These are phyloP conservation scores for Gisinianus flammeolus DNA, from an alignment of 2,888 invertebrate genomes.

Conservation along the genomic window DNA sequence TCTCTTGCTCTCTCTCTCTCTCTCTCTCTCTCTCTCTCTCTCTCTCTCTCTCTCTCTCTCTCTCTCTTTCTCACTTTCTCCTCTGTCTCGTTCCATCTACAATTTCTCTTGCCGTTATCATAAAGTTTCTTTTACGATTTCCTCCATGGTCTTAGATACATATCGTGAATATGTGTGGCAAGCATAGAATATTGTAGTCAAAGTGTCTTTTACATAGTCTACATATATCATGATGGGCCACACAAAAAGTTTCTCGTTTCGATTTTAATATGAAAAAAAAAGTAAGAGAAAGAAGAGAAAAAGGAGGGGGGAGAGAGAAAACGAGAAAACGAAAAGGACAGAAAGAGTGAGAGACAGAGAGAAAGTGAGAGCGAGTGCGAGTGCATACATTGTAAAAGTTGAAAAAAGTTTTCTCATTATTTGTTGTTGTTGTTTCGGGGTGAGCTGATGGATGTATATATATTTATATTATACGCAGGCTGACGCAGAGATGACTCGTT, in stretches of 20 bases:
- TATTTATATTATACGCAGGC: constrained; percentile 18
- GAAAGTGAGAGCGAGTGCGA: neutral
- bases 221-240: neutral
- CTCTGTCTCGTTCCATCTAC: neutral
- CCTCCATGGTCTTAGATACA: neutral
- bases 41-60: too few relatives aligned
- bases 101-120: neutral
- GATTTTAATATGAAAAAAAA: constrained; percentile 24
- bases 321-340: neutral
- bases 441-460: neutral
- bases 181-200: neutral
- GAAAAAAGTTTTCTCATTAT: constrained; percentile 44
- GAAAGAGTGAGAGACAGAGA: neutral
- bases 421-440: constrained; percentile 30
- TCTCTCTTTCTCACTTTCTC: too few relatives aligned
- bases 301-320: neutral
- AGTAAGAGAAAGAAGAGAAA: neutral
- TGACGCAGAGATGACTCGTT: constrained; percentile 50
- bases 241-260: neutral
- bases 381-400: constrained; percentile 24
- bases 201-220: too few relatives aligned
- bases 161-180: neutral
- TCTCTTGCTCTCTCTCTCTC: too few relatives aligned
- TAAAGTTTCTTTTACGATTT: neutral
- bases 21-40: too few relatives aligned